Base-by-base conservation (phyloP, 2,113 vertebrate species). In the Mustelus asterias region DNA sequence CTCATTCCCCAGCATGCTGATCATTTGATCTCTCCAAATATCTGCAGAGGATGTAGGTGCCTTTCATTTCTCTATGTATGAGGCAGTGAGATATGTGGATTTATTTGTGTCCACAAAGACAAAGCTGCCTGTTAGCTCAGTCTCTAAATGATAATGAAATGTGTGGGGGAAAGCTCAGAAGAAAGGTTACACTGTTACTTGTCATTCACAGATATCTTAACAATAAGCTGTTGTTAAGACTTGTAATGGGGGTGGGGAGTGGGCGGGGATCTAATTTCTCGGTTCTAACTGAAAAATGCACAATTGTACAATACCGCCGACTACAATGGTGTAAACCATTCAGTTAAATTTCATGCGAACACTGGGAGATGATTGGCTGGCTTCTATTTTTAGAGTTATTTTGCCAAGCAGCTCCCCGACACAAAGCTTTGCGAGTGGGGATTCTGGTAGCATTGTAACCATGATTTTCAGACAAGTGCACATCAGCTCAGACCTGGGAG, bases 151-250 rank as follows among this genome's bases (percentile, higher is more conserved):
- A 33, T 33, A 95, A 26, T 69, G 93, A 72, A 44, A 69, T 76
- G 94, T 90, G 22, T 72, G 67, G 11, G 93, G 63, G 69, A 29
- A 72, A 54, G 48, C 29, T 95, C 94, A 44, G 33, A 95, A 94
- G 60, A 37, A 94, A 44, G 24, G 69, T 29, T 54, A 22, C 22
- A 48, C 44, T 72, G 44, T 72, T 16, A 44, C 41, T 54, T 95
- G 94, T 48, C 89, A 65, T 37, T 93, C 89, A 41, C 60, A 9
- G 58, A 95, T 95, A 95, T 48, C 69, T 44, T 76, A 29, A 95
- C 69, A 72, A 95, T 16, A 69, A 95, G 37, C 63, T 95, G 69
- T 72, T 70, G 94, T 70, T 76, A 72, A 41, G 22, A 54, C 22
- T 95, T 76, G 94, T 33, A 54, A 29, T 63, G 63, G 80, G 60